These are phyloP conservation scores for Atherinosoma microstoma DNA, from an alignment of 2,797 vertebrate species.

Conservation along the genomic window DNA sequence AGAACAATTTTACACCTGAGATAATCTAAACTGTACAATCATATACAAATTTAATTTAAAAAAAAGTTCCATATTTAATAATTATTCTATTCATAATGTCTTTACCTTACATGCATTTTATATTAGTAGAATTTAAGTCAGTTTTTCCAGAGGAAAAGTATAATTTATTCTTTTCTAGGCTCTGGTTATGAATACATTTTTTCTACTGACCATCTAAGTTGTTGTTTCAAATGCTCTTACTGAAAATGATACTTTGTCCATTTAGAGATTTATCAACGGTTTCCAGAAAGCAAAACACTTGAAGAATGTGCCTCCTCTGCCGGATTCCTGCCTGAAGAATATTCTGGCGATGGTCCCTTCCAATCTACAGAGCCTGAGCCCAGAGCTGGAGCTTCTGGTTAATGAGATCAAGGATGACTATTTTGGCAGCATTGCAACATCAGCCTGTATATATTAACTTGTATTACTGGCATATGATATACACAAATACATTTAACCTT, in stretches of 20 bases:
- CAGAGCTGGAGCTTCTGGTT: slow-evolving; percentile 74
- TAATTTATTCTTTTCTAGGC: too few species aligned
- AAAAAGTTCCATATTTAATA: neutral
- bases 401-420: slow-evolving; percentile 90
- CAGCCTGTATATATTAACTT: slow-evolving; percentile 56
- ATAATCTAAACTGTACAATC: neutral
- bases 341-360: slow-evolving; percentile 81
- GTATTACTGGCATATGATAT: neutral
- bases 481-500: neutral
- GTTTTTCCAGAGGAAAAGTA: too few species aligned
- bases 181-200: too few species aligned
- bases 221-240: neutral
- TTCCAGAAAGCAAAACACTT: slow-evolving; percentile 86
- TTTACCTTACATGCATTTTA: too few species aligned
- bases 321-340: slow-evolving; percentile 85
- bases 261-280: slow-evolving; percentile 86
- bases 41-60: neutral
- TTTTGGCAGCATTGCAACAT: slow-evolving; percentile 85
- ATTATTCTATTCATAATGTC: neutral
- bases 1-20: neutral
- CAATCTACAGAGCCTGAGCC: slow-evolving; percentile 74
- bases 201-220: neutral
- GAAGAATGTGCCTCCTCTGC: slow-evolving; percentile 84
- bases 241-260: slow-evolving; percentile 18
- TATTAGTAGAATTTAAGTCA: too few species aligned